Percentiles rank a stretch among this genome's conserved stretches.
phyloP scores from a whole-genome alignment of 1,140 invertebrate species.

The Rhopalosiphum padi region DNA sequence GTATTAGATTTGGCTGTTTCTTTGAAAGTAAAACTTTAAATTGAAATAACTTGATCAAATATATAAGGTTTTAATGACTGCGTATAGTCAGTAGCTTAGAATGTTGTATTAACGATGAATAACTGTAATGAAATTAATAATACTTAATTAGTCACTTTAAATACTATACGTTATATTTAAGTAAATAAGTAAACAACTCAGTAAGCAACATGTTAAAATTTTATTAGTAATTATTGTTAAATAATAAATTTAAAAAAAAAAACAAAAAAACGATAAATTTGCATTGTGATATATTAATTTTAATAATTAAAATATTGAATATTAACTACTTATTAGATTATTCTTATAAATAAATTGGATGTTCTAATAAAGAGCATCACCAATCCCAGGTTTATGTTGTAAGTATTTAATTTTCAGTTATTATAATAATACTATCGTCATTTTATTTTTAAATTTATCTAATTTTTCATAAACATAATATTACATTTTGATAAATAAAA shows the following conservation, averaged over 20 bases:
- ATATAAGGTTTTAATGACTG: background rate
- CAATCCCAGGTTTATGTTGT: background rate
- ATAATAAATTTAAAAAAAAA: no score
- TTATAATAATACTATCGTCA: no score
- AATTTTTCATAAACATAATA: background rate
- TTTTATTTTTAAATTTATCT: no score
- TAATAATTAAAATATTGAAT: background rate
- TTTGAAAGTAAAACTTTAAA: background rate
- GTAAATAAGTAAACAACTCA: background rate
- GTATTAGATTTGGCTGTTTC: background rate
- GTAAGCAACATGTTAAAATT: background rate
- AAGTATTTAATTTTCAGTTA: background rate
- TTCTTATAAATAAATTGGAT: no score
- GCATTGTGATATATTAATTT: background rate
- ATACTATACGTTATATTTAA: background rate
- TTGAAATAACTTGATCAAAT: background rate
- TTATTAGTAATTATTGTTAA: no score
- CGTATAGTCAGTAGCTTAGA: background rate
- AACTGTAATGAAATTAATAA: background rate
- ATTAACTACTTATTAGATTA: no score
- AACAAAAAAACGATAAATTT: background rate
- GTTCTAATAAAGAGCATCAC: no score
- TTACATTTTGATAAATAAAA: background rate
- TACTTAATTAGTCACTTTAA: background rate
- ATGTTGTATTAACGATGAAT: background rate